Evolutionary conservation across 2,888 invertebrate genomes (phyloP).

Genomic region (Cephus runcator): DNA sequence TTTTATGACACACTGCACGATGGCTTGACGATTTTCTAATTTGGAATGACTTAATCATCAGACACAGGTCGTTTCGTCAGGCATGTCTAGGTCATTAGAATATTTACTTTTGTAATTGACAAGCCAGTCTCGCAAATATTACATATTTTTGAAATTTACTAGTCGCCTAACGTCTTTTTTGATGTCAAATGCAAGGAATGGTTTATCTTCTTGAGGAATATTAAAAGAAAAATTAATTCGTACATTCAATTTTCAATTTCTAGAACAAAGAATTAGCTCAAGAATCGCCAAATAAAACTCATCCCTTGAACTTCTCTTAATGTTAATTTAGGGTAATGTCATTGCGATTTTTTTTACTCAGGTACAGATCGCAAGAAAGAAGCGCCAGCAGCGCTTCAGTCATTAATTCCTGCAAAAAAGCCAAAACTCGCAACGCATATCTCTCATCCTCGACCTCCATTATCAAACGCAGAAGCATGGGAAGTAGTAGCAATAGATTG

Average conservation of each 20-base stretch:
- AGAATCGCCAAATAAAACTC: not conserved
- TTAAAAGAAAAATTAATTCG: not conserved
- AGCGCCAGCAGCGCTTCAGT: conserved; percentile 66
- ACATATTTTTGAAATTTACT: not conserved
- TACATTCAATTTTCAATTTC: not conserved
- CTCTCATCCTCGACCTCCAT: conserved; percentile 55
- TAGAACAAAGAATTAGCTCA: not conserved
- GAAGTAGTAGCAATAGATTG: conserved; percentile 81
- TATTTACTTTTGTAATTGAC: not conserved
- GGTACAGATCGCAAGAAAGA: conserved; percentile 80
- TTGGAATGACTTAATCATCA: not conserved
- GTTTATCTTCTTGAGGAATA: not conserved
- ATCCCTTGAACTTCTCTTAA: not conserved
- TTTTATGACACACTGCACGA: not conserved
- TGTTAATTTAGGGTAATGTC: conserved; percentile 5
- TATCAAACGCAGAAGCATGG: conserved; percentile 73
- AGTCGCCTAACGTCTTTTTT: not conserved
- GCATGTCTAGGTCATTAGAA: not conserved
- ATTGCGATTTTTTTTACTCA: conserved; percentile 44
- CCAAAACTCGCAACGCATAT: conserved; percentile 66
- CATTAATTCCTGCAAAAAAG: conserved; percentile 73
- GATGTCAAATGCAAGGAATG: not conserved
- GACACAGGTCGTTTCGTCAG: not conserved
- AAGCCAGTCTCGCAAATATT: not conserved
- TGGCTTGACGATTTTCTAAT: not conserved